Evolutionary conservation across 2,888 invertebrate genomes (phyloP).

Genomic region (Deilephila elpenor): DNA sequence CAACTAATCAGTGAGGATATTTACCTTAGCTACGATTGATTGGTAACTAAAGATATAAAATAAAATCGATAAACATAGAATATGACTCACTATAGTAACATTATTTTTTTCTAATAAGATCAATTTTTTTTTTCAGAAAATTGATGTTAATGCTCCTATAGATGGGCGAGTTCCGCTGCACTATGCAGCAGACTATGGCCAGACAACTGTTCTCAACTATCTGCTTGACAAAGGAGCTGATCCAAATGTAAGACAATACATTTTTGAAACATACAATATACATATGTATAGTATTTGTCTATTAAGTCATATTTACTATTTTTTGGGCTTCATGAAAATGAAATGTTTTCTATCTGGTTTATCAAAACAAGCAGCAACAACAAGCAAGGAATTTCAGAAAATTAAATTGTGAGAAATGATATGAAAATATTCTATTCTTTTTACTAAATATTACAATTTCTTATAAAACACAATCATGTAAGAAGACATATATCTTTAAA

Average conservation of each 20-base stretch:
- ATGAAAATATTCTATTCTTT: too few species aligned
- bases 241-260: constrained; percentile 89
- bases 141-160: constrained; percentile 94
- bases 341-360: too few species aligned
- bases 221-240: constrained; percentile 95
- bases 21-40: constrained; percentile 10
- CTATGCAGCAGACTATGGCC: constrained; percentile 98
- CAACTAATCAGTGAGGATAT: not conserved
- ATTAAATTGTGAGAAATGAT: too few species aligned
- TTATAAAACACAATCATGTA: not conserved
- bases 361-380: too few species aligned
- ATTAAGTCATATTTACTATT: too few species aligned
- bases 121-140: constrained; percentile 81
- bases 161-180: constrained; percentile 95
- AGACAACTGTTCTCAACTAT: constrained; percentile 94
- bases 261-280: not conserved
- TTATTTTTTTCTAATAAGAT: not conserved
- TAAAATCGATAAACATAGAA: not conserved
- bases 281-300: too few species aligned
- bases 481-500: not conserved
- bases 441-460: too few species aligned
- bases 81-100: not conserved
- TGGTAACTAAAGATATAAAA: not conserved
- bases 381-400: too few species aligned
- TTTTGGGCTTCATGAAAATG: too few species aligned